These are phyloP conservation scores for Sebastes fasciatus DNA, from an alignment of 2,113 vertebrate species.

Conservation along the genomic window DNA sequence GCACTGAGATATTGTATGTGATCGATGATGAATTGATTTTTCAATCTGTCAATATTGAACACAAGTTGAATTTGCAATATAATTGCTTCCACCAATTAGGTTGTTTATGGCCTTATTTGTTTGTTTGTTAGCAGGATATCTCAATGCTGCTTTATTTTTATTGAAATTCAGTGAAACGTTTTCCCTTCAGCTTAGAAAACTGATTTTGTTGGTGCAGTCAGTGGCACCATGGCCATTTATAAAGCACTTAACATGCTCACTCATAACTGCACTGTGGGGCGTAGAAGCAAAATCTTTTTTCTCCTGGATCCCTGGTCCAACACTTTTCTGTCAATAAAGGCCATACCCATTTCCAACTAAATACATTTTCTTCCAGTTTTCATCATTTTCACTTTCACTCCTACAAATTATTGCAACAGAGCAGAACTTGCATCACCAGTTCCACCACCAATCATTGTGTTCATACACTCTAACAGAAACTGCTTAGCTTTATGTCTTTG, in stretches of 20 bases:
- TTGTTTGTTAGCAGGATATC: background rate
- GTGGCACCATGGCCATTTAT: conserved; percentile 14
- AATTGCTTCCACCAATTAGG: background rate
- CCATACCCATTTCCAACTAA: background rate
- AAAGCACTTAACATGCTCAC: background rate
- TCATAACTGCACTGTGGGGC: background rate
- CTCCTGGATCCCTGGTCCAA: too few species aligned
- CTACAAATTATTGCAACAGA: too few species aligned
- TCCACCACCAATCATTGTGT: too few species aligned
- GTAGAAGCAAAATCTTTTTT: background rate
- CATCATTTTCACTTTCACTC: background rate
- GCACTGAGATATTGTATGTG: background rate
- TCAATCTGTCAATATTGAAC: background rate
- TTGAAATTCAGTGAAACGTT: background rate
- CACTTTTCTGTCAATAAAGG: background rate
- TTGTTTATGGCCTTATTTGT: too few species aligned
- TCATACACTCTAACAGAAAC: too few species aligned
- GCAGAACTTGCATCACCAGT: too few species aligned
- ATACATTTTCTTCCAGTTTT: background rate
- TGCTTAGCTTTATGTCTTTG: too few species aligned
- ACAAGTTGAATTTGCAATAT: background rate
- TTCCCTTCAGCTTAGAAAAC: too few species aligned
- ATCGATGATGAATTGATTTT: background rate
- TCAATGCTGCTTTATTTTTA: background rate
- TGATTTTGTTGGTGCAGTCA: background rate